These are phyloP conservation scores for Sinocyclocheilus rhinocerous DNA, from an alignment of 2,113 vertebrate species.

Conservation along the genomic window DNA sequence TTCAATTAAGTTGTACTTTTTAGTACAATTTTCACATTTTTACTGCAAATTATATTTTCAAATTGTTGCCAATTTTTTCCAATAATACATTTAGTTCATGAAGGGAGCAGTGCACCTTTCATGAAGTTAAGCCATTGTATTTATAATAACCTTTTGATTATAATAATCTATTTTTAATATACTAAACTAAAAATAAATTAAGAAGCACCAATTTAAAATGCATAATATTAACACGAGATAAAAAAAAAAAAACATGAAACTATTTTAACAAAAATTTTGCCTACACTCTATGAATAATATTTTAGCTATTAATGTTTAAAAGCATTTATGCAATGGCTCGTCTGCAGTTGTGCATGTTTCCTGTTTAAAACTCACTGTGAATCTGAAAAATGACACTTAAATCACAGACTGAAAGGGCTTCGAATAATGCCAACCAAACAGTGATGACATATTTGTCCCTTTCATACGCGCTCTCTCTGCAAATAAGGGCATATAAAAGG, in stretches of 20 bases:
- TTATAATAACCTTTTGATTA: not conserved
- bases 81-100: not conserved
- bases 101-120: not conserved
- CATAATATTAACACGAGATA: not conserved
- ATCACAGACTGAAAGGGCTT: slow-evolving; percentile 43
- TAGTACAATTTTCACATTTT: too few relatives aligned
- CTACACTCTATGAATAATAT: not conserved
- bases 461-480: slow-evolving; percentile 61
- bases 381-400: not conserved
- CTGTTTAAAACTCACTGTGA: not conserved
- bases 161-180: too few relatives aligned
- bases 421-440: slow-evolving; percentile 54
- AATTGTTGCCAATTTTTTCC: too few relatives aligned
- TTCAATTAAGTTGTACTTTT: too few relatives aligned
- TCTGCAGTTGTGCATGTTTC: not conserved
- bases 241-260: too few relatives aligned
- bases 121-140: not conserved
- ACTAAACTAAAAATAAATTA: not conserved
- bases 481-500: slow-evolving; percentile 74
- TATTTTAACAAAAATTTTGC: not conserved
- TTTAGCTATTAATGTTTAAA: not conserved
- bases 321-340: not conserved
- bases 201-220: not conserved
- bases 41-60: too few relatives aligned
- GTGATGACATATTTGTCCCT: slow-evolving; percentile 58